Conservation (phyloP, 1,140 invertebrate species). For the Heliconius hewitsoni region DNA sequence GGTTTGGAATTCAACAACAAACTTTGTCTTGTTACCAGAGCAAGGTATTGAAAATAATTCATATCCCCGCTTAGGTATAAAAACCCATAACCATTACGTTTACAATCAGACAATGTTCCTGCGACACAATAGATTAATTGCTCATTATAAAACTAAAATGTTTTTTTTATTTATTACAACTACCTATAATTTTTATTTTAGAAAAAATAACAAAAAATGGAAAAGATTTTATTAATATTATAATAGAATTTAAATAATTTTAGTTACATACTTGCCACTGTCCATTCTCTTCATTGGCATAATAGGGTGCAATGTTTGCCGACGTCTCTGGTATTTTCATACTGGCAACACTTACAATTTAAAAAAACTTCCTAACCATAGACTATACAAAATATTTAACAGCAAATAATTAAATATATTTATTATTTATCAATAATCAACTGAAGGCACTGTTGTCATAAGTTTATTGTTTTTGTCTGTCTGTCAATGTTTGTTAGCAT, state of each 20-base stretch:
- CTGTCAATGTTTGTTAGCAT: background rate
- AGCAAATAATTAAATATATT: slow-evolving; percentile 13
- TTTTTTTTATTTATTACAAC: too few relatives aligned
- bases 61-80: too few relatives aligned
- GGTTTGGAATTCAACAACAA: background rate
- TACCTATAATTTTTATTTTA: too few relatives aligned
- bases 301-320: slow-evolving; percentile 69
- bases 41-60: too few relatives aligned
- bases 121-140: too few relatives aligned
- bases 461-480: slow-evolving; percentile 26
- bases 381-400: slow-evolving; percentile 31
- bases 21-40: too few relatives aligned
- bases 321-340: slow-evolving; percentile 76
- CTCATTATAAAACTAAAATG: too few relatives aligned
- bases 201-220: too few relatives aligned
- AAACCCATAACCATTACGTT: too few relatives aligned
- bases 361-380: slow-evolving; percentile 40
- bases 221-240: too few relatives aligned
- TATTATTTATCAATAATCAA: slow-evolving; percentile 23
- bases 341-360: slow-evolving; percentile 49
- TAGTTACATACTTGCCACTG: slow-evolving; percentile 66
- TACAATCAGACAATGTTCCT: too few relatives aligned
- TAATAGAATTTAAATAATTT: too few relatives aligned
- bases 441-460: slow-evolving; percentile 55
- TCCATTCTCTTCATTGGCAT: slow-evolving; percentile 70